A percentile compares a stretch with the other conserved stretches of the same genome.
These are phyloP conservation scores for Neolamprologus tretocephalus DNA, from an alignment of 2,113 vertebrate genomes.

Conservation along the genomic window DNA sequence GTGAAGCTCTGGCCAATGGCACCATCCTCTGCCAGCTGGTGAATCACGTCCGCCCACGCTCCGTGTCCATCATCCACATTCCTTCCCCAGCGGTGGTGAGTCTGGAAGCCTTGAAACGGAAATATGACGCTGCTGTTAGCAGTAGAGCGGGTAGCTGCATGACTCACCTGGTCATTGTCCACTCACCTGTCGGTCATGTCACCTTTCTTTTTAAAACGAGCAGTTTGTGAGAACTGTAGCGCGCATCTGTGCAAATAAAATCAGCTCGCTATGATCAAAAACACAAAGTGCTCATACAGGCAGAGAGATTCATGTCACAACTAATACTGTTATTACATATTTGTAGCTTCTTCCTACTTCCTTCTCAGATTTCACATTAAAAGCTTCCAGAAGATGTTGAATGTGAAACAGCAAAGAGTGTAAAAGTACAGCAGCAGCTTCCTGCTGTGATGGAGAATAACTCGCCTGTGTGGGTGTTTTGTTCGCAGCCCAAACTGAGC, in stretches of 20 bases:
- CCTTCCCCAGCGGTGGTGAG: slow-evolving; percentile 90
- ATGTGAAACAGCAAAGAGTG: not conserved
- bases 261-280: fast-evolving
- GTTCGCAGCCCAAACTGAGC: slow-evolving; percentile 81
- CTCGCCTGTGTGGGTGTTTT: not conserved
- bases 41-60: slow-evolving; percentile 78
- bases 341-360: not conserved
- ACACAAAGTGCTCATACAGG: fast-evolving
- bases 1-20: slow-evolving; percentile 76
- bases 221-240: not conserved
- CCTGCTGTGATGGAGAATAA: not conserved
- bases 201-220: not conserved
- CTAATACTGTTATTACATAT: fast-evolving
- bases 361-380: not conserved
- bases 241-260: not conserved
- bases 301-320: fast-evolving
- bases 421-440: not conserved
- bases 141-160: fast-evolving
- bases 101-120: not conserved
- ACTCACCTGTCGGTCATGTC: not conserved
- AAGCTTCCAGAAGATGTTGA: not conserved
- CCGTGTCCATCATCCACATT: slow-evolving; percentile 81
- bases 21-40: slow-evolving; percentile 83
- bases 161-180: not conserved
- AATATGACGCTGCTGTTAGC: not conserved